Evolutionary conservation across 2,888 invertebrate species (phyloP).

Genomic region (Ellobium chinense): DNA sequence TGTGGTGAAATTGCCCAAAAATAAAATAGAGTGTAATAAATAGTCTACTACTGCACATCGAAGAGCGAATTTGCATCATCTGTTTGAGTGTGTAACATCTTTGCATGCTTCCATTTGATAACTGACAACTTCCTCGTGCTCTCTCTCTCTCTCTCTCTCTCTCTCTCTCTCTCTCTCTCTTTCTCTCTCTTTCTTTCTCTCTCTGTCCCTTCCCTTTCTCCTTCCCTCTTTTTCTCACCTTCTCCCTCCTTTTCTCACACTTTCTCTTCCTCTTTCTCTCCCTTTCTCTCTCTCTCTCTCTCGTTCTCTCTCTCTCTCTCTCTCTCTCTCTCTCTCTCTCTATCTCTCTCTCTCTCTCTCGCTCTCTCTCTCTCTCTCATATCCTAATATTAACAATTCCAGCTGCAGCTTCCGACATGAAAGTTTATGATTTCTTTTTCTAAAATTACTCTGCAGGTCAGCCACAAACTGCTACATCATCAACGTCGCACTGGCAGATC

Average conservation of each 20-base stretch:
- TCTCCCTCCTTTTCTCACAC: not conserved
- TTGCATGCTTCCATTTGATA: no score
- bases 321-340: not conserved
- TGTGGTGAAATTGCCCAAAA: no score
- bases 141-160: constrained; percentile 1
- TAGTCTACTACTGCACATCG: no score
- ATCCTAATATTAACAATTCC: no score
- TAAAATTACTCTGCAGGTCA: constrained; percentile 51
- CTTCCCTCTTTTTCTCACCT: not conserved
- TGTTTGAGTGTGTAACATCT: no score
- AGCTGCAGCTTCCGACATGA: not conserved
- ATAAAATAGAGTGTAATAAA: no score
- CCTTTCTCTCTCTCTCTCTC: constrained; percentile 20
- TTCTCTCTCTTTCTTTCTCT: not conserved
- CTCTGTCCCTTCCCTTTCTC: not conserved
- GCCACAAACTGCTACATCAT: constrained; percentile 74
- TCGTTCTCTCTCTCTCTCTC: not conserved
- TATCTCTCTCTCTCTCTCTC: not conserved
- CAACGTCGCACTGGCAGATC: constrained; percentile 73
- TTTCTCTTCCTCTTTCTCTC: constrained; percentile 5
- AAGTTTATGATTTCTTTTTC: not conserved
- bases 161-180: constrained; percentile 3
- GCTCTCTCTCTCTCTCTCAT: constrained; percentile 27
- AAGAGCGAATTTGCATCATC: no score
- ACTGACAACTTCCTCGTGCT: no score